Evolutionary conservation across 92 coral and sea anemone genomes (phyloP).

Genomic region (Micromussa lordhowensis): DNA sequence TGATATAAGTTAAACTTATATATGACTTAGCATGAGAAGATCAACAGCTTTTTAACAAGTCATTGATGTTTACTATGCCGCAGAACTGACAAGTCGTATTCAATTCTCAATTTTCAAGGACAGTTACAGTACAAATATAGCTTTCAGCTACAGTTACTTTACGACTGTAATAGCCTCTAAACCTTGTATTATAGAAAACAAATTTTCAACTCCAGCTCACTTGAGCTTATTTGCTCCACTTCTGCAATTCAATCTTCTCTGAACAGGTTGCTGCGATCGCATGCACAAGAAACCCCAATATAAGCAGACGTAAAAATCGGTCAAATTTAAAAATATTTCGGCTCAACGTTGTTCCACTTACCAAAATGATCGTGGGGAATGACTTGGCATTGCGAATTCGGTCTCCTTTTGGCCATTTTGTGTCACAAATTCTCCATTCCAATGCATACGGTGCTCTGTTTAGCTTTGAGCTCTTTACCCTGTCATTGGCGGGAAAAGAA

Average conservation of each 20-base stretch:
- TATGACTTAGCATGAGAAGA: not conserved
- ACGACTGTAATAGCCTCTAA: not conserved
- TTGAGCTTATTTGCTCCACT: not conserved
- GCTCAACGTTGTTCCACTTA: constrained; percentile 8
- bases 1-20: not conserved
- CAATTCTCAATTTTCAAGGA: not conserved
- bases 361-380: constrained; percentile 44
- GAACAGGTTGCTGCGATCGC: too few relatives aligned
- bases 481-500: constrained; percentile 42
- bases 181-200: not conserved
- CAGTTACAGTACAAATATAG: not conserved
- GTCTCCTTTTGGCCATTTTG: constrained; percentile 29
- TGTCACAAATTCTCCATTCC: not conserved
- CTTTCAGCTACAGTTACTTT: not conserved
- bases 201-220: not conserved
- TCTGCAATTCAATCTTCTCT: too few relatives aligned
- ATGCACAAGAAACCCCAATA: too few relatives aligned
- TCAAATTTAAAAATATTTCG: not conserved
- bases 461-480: not conserved
- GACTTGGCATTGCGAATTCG: not conserved
- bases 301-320: not conserved
- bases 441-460: not conserved
- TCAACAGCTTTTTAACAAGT: not conserved
- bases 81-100: too few relatives aligned
- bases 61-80: not conserved